phyloP scores from a whole-genome alignment of 1,140 invertebrate genomes.

The Meloidogyne exigua region DNA sequence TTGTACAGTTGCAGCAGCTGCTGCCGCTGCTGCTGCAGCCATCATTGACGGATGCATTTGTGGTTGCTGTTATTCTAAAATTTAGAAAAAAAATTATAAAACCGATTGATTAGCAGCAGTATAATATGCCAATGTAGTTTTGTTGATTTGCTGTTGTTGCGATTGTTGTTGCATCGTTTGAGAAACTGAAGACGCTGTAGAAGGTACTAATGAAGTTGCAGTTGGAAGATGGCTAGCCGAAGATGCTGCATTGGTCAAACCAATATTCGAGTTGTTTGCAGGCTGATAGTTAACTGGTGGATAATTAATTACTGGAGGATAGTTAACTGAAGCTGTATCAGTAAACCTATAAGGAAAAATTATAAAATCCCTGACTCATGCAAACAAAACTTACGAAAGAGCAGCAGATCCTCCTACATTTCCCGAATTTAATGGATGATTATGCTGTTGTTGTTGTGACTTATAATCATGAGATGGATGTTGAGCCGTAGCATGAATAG shows the following conservation, averaged over 20 bases:
- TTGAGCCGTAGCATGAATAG: background rate
- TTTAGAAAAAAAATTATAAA: background rate
- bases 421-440: background rate
- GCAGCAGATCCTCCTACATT: conserved; percentile 2
- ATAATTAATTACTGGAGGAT: conserved; percentile 3
- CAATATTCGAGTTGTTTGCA: background rate
- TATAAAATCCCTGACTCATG: background rate
- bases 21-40: background rate
- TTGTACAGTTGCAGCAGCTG: background rate
- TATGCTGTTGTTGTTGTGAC: conserved; percentile 17
- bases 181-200: background rate
- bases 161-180: background rate
- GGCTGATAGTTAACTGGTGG: conserved; percentile 13
- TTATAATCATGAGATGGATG: background rate
- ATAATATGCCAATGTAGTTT: background rate
- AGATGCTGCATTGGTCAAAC: background rate
- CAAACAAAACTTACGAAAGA: conserved; percentile 5
- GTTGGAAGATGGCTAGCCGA: background rate
- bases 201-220: background rate
- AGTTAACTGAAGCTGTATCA: conserved; percentile 19
- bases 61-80: background rate
- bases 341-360: background rate
- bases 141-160: background rate
- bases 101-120: conserved; percentile 4
- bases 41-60: conserved; percentile 4